phyloP scores from a whole-genome alignment of 2,797 vertebrate genomes.

The Bovichtus diacanthus region DNA sequence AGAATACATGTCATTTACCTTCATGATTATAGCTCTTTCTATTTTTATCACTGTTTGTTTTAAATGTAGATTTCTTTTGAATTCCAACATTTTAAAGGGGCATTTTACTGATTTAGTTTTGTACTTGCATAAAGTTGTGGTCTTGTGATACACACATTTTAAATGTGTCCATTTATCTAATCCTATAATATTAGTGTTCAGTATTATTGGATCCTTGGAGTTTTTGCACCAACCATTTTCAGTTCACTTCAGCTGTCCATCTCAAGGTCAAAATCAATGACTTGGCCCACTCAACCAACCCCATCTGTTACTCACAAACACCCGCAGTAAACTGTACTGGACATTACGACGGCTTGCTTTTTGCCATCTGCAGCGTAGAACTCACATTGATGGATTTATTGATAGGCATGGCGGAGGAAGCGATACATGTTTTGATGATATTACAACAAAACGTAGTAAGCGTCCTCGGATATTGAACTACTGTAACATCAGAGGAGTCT shows the following conservation, averaged over 20 bases:
- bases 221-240: conserved; percentile 13
- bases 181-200: neutral
- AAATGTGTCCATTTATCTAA: neutral
- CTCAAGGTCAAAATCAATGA: conserved; percentile 81
- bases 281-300: conserved; percentile 53
- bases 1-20: neutral
- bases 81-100: neutral
- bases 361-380: conserved; percentile 63
- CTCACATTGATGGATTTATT: conserved; percentile 68
- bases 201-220: conserved; percentile 5
- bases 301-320: conserved; percentile 74
- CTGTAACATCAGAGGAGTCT: conserved; percentile 6
- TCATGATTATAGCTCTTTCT: neutral
- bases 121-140: neutral
- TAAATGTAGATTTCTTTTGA: neutral
- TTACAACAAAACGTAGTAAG: neutral
- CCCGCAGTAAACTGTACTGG: conserved; percentile 28
- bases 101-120: neutral
- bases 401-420: conserved; percentile 41
- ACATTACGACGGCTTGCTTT: conserved; percentile 28
- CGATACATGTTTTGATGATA: conserved; percentile 45
- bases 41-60: neutral
- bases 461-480: conserved; percentile 49
- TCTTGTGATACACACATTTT: neutral
- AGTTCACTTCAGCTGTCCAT: conserved; percentile 44